Base-by-base conservation (phyloP, 2,888 invertebrate species). In the Xiphydria camelus region DNA sequence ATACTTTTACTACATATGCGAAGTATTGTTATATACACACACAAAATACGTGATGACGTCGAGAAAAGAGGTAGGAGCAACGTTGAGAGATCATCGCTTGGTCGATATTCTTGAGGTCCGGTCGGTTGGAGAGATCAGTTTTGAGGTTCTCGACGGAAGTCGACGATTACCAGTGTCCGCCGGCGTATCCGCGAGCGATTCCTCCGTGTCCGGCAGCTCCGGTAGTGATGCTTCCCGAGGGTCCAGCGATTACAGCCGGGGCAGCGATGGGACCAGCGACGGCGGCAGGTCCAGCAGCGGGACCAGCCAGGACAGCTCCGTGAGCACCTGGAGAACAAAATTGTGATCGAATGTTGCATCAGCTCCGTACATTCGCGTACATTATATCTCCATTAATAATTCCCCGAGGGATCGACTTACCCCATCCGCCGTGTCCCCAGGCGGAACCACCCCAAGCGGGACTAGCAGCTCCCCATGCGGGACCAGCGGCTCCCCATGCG, bases 191-290 rank as follows among this genome's bases (percentile, higher is more conserved):
- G n/a, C 57, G 64, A 22, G 62, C 36, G 18, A 70, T 58, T 26
- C 66, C 62, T 26, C 67, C 39, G 37, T 51, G 55, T 31, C 56
- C 60, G 6, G 57, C 61, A 26, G 49, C 47, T 22, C 74, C 74
- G 12, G 73, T 63, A 4, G 65, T 44, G 53, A 75, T 74, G 51
- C 64, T 64, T 20, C 74, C 75, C 15, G 75, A 73, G 12, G 75
- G 75, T 26, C 75, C 75, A 9, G 70, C 69, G 33, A 75, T 68
- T 2, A 72, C 36, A 19, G 71, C 66, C 14, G 72, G 70, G 2
- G 69, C 70, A 4, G 72, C 61, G 18, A 68, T 33, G 9, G 74
- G 73, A 2, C 75, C 75, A 4, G 68, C 51, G 4, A 75, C 45
- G 21, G 65, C 66, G 4, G 73, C 72, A 4, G 64, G 69, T 14